Percentiles rank a stretch among this genome's conserved stretches.
These are phyloP conservation scores for Cosmopolites sordidus DNA, from an alignment of 2,888 invertebrate species.

Conservation along the genomic window DNA sequence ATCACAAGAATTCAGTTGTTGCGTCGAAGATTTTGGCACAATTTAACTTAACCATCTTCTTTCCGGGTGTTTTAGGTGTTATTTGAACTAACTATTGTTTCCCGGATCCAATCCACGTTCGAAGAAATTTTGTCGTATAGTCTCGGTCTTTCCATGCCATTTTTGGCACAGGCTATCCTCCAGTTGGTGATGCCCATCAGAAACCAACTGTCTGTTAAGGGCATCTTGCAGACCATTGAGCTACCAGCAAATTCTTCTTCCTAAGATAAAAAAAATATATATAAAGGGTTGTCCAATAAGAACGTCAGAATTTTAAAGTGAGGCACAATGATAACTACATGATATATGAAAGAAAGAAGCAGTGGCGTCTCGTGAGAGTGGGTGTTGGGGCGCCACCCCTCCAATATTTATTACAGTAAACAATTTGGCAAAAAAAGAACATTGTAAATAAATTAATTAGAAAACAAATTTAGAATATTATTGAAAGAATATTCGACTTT, in stretches of 20 bases:
- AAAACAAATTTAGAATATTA: no score
- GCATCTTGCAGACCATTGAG: slow-evolving; percentile 75
- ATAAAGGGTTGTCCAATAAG: no score
- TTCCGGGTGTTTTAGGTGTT: slow-evolving; percentile 16
- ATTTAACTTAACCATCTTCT: background rate
- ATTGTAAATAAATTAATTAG: no score
- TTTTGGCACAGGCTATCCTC: slow-evolving; percentile 79
- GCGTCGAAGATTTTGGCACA: background rate
- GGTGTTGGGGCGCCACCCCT: no score
- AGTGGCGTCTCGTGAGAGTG: no score
- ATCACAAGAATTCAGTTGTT: no score
- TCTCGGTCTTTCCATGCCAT: slow-evolving; percentile 71
- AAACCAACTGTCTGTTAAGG: slow-evolving; percentile 70
- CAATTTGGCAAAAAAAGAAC: no score
- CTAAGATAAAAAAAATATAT: slow-evolving; percentile 37
- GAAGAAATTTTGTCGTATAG: slow-evolving; percentile 79
- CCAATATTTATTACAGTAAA: no score
- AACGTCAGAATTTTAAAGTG: no score
- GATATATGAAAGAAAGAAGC: no score
- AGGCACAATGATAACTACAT: no score
- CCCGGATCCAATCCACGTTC: slow-evolving; percentile 80
- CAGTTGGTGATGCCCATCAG: slow-evolving; percentile 77
- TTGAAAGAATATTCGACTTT: no score
- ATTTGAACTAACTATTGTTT: slow-evolving; percentile 54
- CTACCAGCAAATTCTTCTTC: slow-evolving; percentile 87